Base-by-base conservation (phyloP, 1,140 invertebrate species). In the Melitaea cinxia region DNA sequence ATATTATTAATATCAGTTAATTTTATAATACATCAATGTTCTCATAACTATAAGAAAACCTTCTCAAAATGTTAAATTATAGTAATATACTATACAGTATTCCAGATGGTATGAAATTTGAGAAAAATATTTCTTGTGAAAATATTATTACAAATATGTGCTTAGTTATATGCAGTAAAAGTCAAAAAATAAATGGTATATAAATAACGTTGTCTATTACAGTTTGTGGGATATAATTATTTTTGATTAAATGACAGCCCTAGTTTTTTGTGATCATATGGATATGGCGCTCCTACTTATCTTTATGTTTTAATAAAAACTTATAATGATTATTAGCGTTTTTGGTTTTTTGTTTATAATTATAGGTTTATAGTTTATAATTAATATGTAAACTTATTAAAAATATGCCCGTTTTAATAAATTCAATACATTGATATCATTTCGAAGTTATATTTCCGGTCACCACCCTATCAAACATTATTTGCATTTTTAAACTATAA, bases 261-360 rank as follows among this genome's bases (percentile, higher is more conserved):
- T 76, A 57, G 50, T 66, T 65, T 17, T 57, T 63, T 63, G 58
- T 30, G 9, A 5, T 19, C 50, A 37, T 56, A 56, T 61, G 35
- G 21, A 12, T 67, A 61, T 67, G 58, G 65, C 42, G 65, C 42
- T 56, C 49, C 23, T 61, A 61, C 53, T 61, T 67, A 56, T 65
- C 56, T 65, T 57, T 35, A 57, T 57, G 57, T 60, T 52, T 67
- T 37, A 60, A 56, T 67, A 60, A 61, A 66, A 67, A 67, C 65
- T 67, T 15, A 58, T 61, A 63, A 63, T 55, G 35, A n/a, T n/a
- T n/a, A n/a, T n/a, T 52, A 24, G 12, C 9, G 42, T 23, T 47
- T 47, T 47, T 47, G 19, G n/a, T 21, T 47, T 47, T 47, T 42
- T 42, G 10, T 17, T 17, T 23, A 47, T 39, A 6, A 39, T n/a